These are phyloP conservation scores for Oryzias curvinotus DNA, from an alignment of 2,113 vertebrate species.

Conservation along the genomic window DNA sequence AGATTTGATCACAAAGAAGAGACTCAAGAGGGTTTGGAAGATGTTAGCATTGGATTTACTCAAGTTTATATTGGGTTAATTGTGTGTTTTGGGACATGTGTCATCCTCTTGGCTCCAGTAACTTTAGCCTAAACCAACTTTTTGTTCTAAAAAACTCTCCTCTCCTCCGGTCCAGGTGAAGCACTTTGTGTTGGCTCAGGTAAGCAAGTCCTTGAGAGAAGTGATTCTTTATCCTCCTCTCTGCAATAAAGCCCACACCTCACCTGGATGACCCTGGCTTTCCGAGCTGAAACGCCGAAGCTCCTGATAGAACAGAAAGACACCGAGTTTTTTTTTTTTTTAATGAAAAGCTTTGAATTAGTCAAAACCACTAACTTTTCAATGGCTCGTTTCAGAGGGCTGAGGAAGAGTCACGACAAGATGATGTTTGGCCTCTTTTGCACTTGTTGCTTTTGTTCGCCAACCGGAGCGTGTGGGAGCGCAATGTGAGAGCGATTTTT, in stretches of 20 bases:
- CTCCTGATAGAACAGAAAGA: constrained; percentile 46
- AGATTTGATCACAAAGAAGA: too few species aligned
- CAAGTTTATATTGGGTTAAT: too few species aligned
- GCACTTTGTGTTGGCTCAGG: constrained; percentile 35
- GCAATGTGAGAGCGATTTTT: constrained; percentile 9
- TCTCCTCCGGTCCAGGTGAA: constrained; percentile 36
- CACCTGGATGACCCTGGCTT: constrained; percentile 40
- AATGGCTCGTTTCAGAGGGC: constrained; percentile 31
- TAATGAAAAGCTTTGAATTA: constrained; percentile 35
- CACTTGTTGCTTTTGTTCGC: background rate
- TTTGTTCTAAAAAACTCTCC: background rate
- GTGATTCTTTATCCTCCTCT: constrained; percentile 40
- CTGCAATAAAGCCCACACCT: constrained; percentile 54
- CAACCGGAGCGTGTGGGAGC: constrained; percentile 2
- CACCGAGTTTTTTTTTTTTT: constrained; percentile 22
- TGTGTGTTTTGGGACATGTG: too few species aligned
- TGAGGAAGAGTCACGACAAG: constrained; percentile 36
- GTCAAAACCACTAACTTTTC: constrained; percentile 46
- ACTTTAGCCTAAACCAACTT: constrained; percentile 9
- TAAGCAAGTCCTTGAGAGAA: constrained; percentile 64
- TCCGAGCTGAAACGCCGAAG: constrained; percentile 22
- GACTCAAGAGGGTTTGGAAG: too few species aligned
- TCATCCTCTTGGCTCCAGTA: background rate
- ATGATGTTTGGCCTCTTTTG: background rate
- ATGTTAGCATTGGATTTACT: too few species aligned